Evolutionary conservation across 2,113 vertebrate genomes (phyloP).

Genomic region (Scolopax mira): DNA sequence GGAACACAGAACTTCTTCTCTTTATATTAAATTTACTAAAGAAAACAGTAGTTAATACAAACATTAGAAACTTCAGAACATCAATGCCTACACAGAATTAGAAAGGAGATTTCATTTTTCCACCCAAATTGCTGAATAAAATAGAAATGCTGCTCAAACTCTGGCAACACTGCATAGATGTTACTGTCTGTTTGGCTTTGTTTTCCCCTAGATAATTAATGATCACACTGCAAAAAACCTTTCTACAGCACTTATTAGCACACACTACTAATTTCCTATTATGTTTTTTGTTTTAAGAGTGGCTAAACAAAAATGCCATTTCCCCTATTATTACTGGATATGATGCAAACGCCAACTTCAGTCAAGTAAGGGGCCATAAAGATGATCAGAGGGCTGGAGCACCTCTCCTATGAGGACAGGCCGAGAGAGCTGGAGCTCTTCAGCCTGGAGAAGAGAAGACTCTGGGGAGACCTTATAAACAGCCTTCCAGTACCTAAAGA

Average conservation of each 20-base stretch:
- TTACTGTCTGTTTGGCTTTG: background rate
- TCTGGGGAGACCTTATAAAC: too few relatives aligned
- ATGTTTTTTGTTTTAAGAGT: background rate
- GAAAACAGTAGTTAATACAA: background rate
- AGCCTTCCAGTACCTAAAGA: too few relatives aligned
- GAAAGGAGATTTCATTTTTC: background rate
- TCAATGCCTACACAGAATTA: background rate
- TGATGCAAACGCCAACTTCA: background rate
- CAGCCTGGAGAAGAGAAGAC: too few relatives aligned
- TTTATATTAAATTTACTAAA: background rate
- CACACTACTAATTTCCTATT: background rate
- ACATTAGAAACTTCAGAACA: background rate
- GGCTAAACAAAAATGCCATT: background rate
- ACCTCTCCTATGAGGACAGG: too few relatives aligned
- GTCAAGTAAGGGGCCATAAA: background rate
- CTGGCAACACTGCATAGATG: background rate
- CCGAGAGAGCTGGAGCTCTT: too few relatives aligned
- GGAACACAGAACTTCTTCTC: background rate
- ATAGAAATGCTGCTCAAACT: background rate
- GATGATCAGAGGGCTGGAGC: too few relatives aligned
- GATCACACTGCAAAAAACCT: background rate
- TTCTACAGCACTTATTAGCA: background rate
- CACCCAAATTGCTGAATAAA: background rate
- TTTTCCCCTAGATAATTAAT: background rate
- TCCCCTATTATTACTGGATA: background rate